Percentiles rank a stretch among this genome's conserved stretches.
Evolutionary conservation across 2,888 invertebrate genomes (phyloP).

Genomic region (Drosophila fungiperda): DNA sequence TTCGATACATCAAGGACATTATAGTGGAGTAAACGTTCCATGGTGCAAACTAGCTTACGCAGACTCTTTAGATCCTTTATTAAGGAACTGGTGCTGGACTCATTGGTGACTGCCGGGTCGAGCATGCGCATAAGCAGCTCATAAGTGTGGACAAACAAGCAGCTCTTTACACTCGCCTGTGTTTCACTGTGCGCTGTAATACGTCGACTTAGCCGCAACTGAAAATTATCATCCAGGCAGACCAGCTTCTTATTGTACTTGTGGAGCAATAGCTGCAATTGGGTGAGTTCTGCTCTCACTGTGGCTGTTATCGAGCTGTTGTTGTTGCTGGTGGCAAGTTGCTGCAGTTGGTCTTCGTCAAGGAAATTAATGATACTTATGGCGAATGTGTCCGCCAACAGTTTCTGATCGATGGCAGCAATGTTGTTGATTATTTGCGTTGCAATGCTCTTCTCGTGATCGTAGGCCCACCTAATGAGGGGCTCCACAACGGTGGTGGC

Average conservation of each 20-base stretch:
- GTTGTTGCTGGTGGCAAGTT: conserved; percentile 8
- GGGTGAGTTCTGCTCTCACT: not conserved
- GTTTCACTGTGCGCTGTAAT: not conserved
- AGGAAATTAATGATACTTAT: conserved; percentile 83
- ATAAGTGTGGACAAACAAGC: conserved; percentile 80
- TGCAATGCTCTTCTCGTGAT: conserved; percentile 59
- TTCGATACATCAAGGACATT: conserved; percentile 70
- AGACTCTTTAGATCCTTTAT: conserved; percentile 68
- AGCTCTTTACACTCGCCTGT: conserved; percentile 51
- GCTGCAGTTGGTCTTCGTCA: conserved; percentile 52
- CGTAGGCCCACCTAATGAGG: conserved; percentile 76
- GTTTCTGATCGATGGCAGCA: conserved; percentile 65
- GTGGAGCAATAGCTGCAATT: conserved; percentile 62
- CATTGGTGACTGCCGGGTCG: conserved; percentile 67
- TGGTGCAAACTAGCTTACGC: conserved; percentile 65
- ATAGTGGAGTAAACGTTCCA: conserved; percentile 75
- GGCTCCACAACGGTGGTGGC: conserved; percentile 65
- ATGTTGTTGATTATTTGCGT: conserved; percentile 77
- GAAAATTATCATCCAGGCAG: conserved; percentile 65
- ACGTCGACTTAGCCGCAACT: conserved; percentile 2
- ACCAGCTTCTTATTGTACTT: conserved; percentile 79
- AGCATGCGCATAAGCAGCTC: conserved; percentile 81
- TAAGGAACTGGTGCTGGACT: conserved; percentile 58
- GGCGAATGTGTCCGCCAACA: conserved; percentile 80
- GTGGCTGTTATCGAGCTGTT: not conserved